Base-by-base conservation (phyloP, 2,797 vertebrate species). In the Astyanax mexicanus region DNA sequence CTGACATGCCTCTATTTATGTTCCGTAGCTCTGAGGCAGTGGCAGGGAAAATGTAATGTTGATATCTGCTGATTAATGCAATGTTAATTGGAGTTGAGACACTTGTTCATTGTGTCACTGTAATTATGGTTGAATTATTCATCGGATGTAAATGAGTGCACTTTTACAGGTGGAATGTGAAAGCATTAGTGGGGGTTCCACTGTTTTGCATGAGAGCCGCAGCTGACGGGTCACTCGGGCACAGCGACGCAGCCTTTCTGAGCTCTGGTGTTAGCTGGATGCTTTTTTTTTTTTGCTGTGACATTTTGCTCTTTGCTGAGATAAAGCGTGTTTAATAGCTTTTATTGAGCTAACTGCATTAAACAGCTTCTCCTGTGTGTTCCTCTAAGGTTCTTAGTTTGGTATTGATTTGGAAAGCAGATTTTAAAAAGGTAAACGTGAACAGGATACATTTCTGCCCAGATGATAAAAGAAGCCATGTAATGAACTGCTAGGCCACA, bases 111-210 rank as follows among this genome's bases (percentile, higher is more conserved):
- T 75, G 45, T 69, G 61, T 69, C 74, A 72, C 61, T 72, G 40
- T 55, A 80, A 80, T 62, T 54, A 84, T 76, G 54, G 13, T 35
- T 83, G 74, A 81, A 83, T 83, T 69, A 81, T 79, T 81, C 65
- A 81, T 58, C 12, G 27, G 21, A 74, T 81, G 71, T 62, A 58
- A 77, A 80, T 68, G 10, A 77, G 52, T 1, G 51, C 60, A 57
- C 61, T 47, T 66, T 60, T 67, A 29, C 61, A 55, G 17, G n/a
- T 62, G 29, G 57, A 64, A 35, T 37, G 25, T 44, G 8, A 61
- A 61, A 19, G 27, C 44, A 12, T 5, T 49, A 27, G 44, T 13
- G 27, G 44, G 64, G 64, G 42, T 47, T 49, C 64, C 15, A 12
- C 21, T 51, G 32, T 51, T 75, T 70, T 64, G 54, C 57, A 17